Evolutionary conservation across 1,140 invertebrate species (phyloP).

Genomic region (Littorina saxatilis): DNA sequence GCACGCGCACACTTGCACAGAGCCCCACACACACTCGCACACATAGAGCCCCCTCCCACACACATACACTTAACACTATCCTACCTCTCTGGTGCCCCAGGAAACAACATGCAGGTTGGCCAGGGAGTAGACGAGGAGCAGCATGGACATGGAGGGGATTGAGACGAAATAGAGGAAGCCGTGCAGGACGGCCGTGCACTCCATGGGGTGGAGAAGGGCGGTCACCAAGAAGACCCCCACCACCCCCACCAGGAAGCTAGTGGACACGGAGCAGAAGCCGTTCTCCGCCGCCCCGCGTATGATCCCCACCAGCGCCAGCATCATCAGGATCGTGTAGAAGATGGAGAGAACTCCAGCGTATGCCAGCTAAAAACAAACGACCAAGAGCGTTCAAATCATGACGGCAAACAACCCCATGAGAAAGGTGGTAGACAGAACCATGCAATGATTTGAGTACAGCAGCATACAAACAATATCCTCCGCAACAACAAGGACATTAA

Average conservation of each 20-base stretch:
- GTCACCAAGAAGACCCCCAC: constrained; percentile 79
- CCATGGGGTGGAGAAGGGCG: constrained; percentile 84
- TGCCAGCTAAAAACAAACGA: constrained; percentile 48
- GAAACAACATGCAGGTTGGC: constrained; percentile 92
- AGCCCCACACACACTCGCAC: too few relatives aligned
- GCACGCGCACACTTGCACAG: too few relatives aligned
- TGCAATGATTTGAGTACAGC: too few relatives aligned
- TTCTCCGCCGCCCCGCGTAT: constrained; percentile 54
- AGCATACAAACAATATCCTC: too few relatives aligned
- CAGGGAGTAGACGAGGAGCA: constrained; percentile 92
- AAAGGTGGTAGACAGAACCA: too few relatives aligned
- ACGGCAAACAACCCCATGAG: too few relatives aligned
- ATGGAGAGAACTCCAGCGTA: constrained; percentile 60
- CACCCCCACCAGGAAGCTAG: constrained; percentile 59
- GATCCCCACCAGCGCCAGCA: constrained; percentile 64
- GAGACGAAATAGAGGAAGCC: constrained; percentile 92
- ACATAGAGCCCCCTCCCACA: too few relatives aligned
- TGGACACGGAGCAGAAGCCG: constrained; percentile 61
- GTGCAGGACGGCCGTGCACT: constrained; percentile 85
- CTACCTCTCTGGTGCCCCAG: constrained; percentile 90
- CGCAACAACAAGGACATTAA: background rate
- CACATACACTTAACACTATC: too few relatives aligned
- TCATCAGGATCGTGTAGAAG: constrained; percentile 65
- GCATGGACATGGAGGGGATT: constrained; percentile 94
- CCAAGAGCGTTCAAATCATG: too few relatives aligned